phyloP scores from a whole-genome alignment of 2,888 invertebrate genomes.

The Atethmia centrago region DNA sequence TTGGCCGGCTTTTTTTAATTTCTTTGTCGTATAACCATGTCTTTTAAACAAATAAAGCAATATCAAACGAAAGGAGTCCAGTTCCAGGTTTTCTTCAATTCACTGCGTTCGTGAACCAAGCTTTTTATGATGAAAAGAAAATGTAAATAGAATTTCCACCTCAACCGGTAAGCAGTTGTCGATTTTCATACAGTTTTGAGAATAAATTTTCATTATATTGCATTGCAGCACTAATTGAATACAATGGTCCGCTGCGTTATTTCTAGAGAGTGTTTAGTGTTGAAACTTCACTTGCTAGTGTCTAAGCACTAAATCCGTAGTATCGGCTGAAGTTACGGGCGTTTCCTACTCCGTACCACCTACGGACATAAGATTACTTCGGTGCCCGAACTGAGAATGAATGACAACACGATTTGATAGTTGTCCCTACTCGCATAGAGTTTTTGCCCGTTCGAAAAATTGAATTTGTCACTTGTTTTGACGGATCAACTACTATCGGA shows the following conservation, averaged over 20 bases:
- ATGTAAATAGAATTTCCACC: conserved; percentile 42
- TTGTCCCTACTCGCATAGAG: too few species aligned
- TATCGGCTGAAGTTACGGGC: too few species aligned
- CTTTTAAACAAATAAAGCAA: conserved; percentile 28
- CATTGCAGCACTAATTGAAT: conserved; percentile 29
- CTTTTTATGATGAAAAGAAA: conserved; percentile 23
- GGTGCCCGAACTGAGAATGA: too few species aligned
- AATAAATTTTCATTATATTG: conserved; percentile 16
- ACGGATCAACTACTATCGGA: too few species aligned
- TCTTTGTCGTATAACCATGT: too few species aligned
- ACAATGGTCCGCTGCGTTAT: neutral
- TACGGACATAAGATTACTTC: too few species aligned
- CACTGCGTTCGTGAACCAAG: conserved; percentile 21
- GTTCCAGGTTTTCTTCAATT: conserved; percentile 16
- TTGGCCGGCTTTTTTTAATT: too few species aligned
- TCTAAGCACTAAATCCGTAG: too few species aligned
- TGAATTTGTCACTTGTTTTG: too few species aligned
- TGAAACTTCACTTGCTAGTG: neutral
- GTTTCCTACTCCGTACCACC: too few species aligned
- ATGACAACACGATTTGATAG: too few species aligned
- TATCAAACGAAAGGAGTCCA: neutral
- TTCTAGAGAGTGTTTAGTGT: neutral
- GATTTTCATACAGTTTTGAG: conserved; percentile 21
- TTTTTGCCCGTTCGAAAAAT: too few species aligned
- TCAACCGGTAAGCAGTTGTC: conserved; percentile 18